A percentile compares a stretch with the other conserved stretches of the same genome.
These are phyloP conservation scores for Aphis craccivora DNA, from an alignment of 1,140 invertebrate genomes.

Conservation along the genomic window DNA sequence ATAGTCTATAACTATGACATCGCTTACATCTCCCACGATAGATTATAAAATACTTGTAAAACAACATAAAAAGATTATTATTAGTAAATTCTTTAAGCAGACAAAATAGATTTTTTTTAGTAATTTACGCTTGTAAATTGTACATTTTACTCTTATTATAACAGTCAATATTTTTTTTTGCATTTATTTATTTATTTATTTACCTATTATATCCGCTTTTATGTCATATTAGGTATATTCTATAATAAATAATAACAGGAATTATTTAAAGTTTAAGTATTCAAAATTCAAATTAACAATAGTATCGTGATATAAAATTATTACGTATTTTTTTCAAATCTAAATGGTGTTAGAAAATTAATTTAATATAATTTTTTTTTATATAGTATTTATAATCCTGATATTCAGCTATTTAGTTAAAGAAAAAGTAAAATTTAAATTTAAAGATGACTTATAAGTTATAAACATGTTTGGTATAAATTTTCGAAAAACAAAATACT, in stretches of 20 bases:
- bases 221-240: neutral
- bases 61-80: neutral
- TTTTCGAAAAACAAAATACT: too few species aligned
- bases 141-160: neutral
- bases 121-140: neutral
- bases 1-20: neutral
- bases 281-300: neutral
- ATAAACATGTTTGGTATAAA: too few species aligned
- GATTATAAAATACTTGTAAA: neutral
- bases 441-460: neutral
- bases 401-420: too few species aligned
- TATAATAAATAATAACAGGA: neutral
- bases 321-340: too few species aligned
- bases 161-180: neutral
- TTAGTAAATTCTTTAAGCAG: neutral
- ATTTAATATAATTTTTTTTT: neutral
- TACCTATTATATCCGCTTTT: too few species aligned
- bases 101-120: constrained; percentile 5
- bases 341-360: too few species aligned
- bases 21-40: neutral
- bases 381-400: neutral
- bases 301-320: neutral
- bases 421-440: neutral
- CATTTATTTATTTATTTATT: neutral
- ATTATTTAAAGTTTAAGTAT: neutral